These are phyloP conservation scores for Drosophila funebris DNA, from an alignment of 1,140 invertebrate species.

Conservation along the genomic window DNA sequence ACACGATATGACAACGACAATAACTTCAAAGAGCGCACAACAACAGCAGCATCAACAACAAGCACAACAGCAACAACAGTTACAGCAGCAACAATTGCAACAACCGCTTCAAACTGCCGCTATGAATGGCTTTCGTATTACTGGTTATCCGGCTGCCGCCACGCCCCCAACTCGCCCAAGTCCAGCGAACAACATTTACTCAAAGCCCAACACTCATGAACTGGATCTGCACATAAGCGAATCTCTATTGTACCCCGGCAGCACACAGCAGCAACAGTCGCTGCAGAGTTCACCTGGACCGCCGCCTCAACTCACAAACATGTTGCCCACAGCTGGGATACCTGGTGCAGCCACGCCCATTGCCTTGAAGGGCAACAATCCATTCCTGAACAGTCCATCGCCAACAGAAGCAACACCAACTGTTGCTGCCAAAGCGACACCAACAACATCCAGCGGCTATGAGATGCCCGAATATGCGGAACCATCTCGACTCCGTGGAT, in stretches of 20 bases:
- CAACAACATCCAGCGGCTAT: constrained; percentile 40
- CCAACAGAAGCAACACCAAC: constrained; percentile 60
- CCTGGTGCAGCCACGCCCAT: constrained; percentile 71
- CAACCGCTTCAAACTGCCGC: constrained; percentile 21
- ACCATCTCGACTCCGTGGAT: constrained; percentile 69
- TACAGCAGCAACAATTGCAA: constrained; percentile 35
- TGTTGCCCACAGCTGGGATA: constrained; percentile 60
- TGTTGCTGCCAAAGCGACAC: not conserved
- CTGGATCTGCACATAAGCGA: constrained; percentile 76
- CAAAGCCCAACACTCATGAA: constrained; percentile 64
- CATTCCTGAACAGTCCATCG: constrained; percentile 77
- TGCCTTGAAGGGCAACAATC: constrained; percentile 78
- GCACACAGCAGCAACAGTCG: constrained; percentile 59
- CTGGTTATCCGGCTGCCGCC: constrained; percentile 76
- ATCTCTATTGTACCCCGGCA: constrained; percentile 67
- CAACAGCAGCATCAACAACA: constrained; percentile 48
- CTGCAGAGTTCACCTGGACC: constrained; percentile 64
- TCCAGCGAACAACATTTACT: constrained; percentile 47
- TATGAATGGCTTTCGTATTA: constrained; percentile 82
- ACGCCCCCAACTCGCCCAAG: constrained; percentile 55
- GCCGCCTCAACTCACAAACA: constrained; percentile 71
- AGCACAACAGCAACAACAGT: constrained; percentile 29
- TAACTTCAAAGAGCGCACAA: constrained; percentile 64
- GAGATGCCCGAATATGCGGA: constrained; percentile 81
- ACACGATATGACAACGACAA: constrained; percentile 62